Evolutionary conservation across 1,140 invertebrate species (phyloP), one percentile per base, ranked within the genome.

Genomic region (Chironomus tepperi): DNA sequence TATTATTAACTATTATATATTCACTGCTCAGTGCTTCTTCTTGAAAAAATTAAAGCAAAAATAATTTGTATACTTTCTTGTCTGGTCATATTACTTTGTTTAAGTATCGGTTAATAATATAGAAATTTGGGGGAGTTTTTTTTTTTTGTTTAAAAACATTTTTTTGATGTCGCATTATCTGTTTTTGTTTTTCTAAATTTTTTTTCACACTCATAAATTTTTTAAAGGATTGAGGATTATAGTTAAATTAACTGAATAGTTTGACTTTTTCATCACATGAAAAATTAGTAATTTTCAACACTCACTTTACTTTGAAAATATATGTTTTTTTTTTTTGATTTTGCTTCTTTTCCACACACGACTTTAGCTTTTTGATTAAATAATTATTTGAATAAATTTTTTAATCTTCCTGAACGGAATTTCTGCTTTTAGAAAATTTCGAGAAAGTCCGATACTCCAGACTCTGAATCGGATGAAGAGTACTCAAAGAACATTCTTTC

Each of bases 91-190:
- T 57, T 34, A 34, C 24, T 34, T 34, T 34, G 24, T 34, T 34
- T 34, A 34, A 34, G 24, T 34, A 34, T 34, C 24, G 24, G 24
- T 34, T 34, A 34, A 34, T 34, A 34, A 34, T 34, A 34, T 34
- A 34, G 24, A 5, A 34, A 34, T 34, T 57, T n/a, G 47, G 47
- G 47, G 47, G 47, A 15, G 12, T 5, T n/a, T 12, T 10, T 12
- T n/a, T n/a, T n/a, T n/a, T n/a, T n/a, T n/a, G n/a, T n/a, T n/a
- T n/a, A n/a, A n/a, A n/a, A 2, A 34, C 24, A n/a, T 57, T n/a
- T 57, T 57, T 15, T 57, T 57, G 47, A 57, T 57, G 47, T 57
- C 47, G 47, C 47, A 57, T n/a, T 57, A 57, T 57, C 47, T 57
- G 47, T 57, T 57, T 57, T 57, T 57, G 12, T 57, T 57, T 57